Conservation (phyloP, 2,888 invertebrate genomes). For the Perithous albicinctus region DNA sequence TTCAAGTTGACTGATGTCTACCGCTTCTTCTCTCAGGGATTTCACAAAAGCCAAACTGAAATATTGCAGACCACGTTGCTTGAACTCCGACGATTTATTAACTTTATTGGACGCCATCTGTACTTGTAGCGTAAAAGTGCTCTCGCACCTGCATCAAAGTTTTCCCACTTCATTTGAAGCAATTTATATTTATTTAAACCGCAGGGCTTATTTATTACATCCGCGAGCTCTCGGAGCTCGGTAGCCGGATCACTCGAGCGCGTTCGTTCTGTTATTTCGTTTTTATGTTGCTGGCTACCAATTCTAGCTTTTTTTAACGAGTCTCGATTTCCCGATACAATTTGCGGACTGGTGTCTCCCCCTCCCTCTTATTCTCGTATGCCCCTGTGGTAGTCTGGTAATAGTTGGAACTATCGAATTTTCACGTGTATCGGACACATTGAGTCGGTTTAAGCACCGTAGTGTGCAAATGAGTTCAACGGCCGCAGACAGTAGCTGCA, state of each 20-base stretch:
- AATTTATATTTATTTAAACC: not conserved
- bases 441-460: no score
- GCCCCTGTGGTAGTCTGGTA: not conserved
- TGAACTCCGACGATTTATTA: constrained; percentile 41
- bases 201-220: constrained; percentile 2
- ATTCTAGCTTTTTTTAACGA: constrained; percentile 27
- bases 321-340: constrained; percentile 41
- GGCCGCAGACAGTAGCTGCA: no score
- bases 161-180: not conserved
- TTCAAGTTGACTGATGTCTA: constrained; percentile 48
- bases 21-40: constrained; percentile 29
- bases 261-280: constrained; percentile 40
- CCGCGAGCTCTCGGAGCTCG: not conserved
- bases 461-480: no score
- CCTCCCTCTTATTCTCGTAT: not conserved
- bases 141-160: not conserved
- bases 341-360: not conserved
- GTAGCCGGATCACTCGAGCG: constrained; percentile 10
- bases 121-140: not conserved
- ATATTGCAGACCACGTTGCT: constrained; percentile 25
- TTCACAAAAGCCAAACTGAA: constrained; percentile 39
- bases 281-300: constrained; percentile 26
- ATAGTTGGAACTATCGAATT: not conserved
- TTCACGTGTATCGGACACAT: not conserved
- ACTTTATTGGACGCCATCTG: not conserved